Base-by-base conservation (phyloP, 2,888 invertebrate genomes). In the Podotricha telesiphe region DNA sequence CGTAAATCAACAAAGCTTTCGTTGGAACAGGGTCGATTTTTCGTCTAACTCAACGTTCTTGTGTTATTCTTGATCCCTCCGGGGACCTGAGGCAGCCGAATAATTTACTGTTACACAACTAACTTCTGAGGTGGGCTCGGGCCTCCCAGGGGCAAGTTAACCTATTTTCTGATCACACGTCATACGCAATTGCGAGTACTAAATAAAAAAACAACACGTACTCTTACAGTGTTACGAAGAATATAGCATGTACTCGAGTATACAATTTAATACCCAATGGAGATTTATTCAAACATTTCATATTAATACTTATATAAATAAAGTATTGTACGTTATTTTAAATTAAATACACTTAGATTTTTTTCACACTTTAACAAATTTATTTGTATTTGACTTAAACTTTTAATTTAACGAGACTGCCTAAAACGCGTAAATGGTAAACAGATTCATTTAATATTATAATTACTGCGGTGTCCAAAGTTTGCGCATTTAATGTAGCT, bases 101-200 rank as follows among this genome's bases (percentile, higher is more conserved):
- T 89, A 89, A 89, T 89, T 89, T 89, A 89, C 86, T 84, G 85
- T 83, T 85, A 77, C 76, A 82, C 78, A 83, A 85, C 85, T 84
- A 84, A 86, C 85, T 88, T 87, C 85, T 84, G 85, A 86, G 85
- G 85, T 84, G 80, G 84, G 84, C 84, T 69, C 75, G 74, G 65
- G 58, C 37, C 45, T 82, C 85, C 80, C 84, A 51, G 53, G 80
- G 80, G 84, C 37, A 69, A 22, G 40, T 58, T 73, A 58, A 58
- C 50, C 70, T 71, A 65, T 70, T 71, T 68, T 67, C 66, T 67
- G 55, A 63, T 61, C 58, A 68, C 62, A 67, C 64, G 55, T 68
- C 67, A 69, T 62, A 51, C 42, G 53, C 69, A 68, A 62, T 69
- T 64, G 55, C 51, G 10, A 42, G 66, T 28, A 63, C 10, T 53